A percentile compares a stretch with the other conserved stretches of the same genome.
Conservation (phyloP, 2,797 vertebrate species). For the Pteropus rufus region DNA sequence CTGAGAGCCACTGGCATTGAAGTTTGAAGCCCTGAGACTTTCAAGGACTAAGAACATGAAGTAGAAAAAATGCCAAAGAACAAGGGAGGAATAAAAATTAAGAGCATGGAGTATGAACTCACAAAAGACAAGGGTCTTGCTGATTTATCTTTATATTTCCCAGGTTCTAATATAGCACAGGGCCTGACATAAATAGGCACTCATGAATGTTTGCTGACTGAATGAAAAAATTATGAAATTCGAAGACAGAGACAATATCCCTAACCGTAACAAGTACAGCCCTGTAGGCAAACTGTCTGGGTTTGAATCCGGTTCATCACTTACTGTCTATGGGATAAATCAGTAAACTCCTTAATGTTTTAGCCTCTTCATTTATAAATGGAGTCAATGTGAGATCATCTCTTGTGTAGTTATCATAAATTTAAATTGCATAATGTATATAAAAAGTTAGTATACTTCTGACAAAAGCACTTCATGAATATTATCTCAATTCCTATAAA, state of each 20-base stretch:
- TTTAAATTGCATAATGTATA: not conserved
- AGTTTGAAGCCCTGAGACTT: not conserved
- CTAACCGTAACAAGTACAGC: fast-evolving
- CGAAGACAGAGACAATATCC: not conserved
- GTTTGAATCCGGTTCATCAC: not conserved
- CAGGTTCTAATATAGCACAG: not conserved
- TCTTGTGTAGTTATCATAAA: not conserved
- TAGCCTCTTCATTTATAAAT: not conserved
- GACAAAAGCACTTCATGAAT: not conserved
- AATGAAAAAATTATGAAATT: not conserved
- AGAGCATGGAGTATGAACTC: not conserved
- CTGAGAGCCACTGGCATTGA: not conserved
- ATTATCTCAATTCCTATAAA: not conserved
- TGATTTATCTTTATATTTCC: not conserved
- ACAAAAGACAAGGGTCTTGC: not conserved
- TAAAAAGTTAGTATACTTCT: not conserved
- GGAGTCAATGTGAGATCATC: not conserved
- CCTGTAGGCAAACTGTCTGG: not conserved
- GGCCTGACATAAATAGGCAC: not conserved
- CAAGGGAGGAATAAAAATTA: not conserved
- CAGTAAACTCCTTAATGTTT: not conserved
- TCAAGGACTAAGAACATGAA: not conserved
- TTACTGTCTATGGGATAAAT: not conserved
- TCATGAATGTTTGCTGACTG: not conserved
- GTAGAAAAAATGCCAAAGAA: not conserved